Percentiles rank a stretch among this genome's conserved stretches.
Conservation (phyloP, 1,140 invertebrate genomes). For the Neodiprion lecontei region DNA sequence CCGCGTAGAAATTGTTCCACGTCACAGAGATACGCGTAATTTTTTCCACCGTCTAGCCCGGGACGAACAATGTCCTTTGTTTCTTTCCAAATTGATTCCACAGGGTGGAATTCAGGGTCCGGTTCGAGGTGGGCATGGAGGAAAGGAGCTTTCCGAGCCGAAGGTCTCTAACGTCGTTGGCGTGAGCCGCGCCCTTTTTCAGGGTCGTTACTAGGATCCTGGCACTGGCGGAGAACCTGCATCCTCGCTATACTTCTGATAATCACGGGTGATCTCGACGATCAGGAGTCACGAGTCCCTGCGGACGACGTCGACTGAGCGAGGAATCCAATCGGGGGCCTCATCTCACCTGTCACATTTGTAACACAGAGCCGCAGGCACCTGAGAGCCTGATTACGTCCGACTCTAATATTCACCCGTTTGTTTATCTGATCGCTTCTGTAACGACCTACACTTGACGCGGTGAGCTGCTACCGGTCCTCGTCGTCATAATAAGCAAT, state of each 20-base stretch:
- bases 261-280: not conserved
- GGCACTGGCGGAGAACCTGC: not conserved
- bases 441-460: conserved; percentile 37
- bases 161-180: not conserved
- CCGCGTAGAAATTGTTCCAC: no score
- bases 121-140: not conserved
- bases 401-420: conserved; percentile 43
- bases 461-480: conserved; percentile 40
- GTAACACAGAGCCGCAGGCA: conserved; percentile 26
- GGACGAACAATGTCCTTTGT: no score
- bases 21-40: no score
- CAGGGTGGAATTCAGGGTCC: no score
- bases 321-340: not conserved
- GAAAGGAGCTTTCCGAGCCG: not conserved
- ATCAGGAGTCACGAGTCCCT: not conserved
- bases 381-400: conserved; percentile 52
- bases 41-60: no score
- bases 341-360: conserved; percentile 6
- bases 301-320: not conserved
- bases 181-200: conserved; percentile 4
- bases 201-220: not conserved
- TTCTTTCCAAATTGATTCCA: no score
- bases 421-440: conserved; percentile 55
- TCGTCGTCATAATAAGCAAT: not conserved
- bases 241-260: not conserved